Evolutionary conservation across 2,797 vertebrate species (phyloP), one percentile per base, ranked within the genome.

Genomic region (Eulemur rubriventer): DNA sequence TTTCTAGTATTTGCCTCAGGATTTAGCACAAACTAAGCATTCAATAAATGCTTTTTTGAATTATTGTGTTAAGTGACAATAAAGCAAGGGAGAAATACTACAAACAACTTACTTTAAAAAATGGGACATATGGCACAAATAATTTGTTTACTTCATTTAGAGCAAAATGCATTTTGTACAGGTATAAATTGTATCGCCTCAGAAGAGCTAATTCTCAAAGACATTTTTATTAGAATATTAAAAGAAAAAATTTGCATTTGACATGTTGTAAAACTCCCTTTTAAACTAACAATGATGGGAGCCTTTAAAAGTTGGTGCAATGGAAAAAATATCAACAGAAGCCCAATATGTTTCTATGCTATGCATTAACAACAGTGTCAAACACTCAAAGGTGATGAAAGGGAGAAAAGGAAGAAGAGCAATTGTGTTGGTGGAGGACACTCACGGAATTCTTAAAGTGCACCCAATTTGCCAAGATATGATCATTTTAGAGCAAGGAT

Each of bases 181-280:
- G 35, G 67, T 96, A 7, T 67, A 95, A 97, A 95, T 96, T 95
- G 84, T 70, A 91, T 55, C 8, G 24, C 28, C n/a, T 93, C 24
- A 43, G 78, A 97, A 91, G 61, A 89, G 9, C 24, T 82, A 82
- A 72, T 13, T 87, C 41, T 72, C 79, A 91, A 91, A 94, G 41
- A 83, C 3, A 22, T 82, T 95, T 95, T 79, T 80, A 96, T 96
- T 96, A 95, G 38, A 96, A 93, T 92, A 93, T 83, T 89, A 70
- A 89, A 94, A 93, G 33, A 79, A 94, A 89, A 94, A 85, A 87
- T 57, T 93, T 96, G 43, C 55, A 88, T 85, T 93, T 91, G 63
- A 85, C 30, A 69, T 73, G 17, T 38, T 96, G 41, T 50, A 84
- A 94, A 96, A 87, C 43, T 93, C n/a, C 57, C 35, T 61, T 91